Evolutionary conservation across 1,140 invertebrate genomes (phyloP), one percentile per base, ranked within the genome.

Genomic region (Adelges cooleyi): DNA sequence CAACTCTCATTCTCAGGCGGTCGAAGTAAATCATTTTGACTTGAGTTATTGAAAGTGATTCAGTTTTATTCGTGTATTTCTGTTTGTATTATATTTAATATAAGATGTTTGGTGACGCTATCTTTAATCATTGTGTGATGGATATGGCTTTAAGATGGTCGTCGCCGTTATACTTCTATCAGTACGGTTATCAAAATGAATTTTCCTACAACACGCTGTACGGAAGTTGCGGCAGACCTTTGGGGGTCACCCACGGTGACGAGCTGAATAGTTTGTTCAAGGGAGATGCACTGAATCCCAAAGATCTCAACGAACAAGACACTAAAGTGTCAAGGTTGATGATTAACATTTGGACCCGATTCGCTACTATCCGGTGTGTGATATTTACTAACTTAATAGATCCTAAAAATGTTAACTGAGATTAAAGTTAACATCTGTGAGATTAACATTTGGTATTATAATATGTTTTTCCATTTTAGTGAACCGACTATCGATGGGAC

Each of bases 191-290:
- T 8, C 42, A 49, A 48, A 65, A 48, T 9, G 42, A 48, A 65
- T 65, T 46, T 46, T 65, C 40, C 15, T 65, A 22, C 9, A 53
- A 65, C 17, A 25, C 25, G 13, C 33, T 65, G 25, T 29, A 46
- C 9, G 56, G 40, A 2, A 22, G 33, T 8, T 29, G 17, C 3
- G 20, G 20, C 13, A 46, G 20, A 49, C 18, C 27, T 9, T 51
- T 52, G 68, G 69, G 66, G 17, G 46, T 59, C 15, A 51, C 49
- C 5, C 69, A 69, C 65, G 66, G 38, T 6, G 68, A 69, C 50
- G 68, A 69, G 25, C 17, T 69, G 6, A 65, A 27, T 11, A 69
- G 68, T 53, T 18, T 69, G 11, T 69, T 69, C 36, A 53, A 53
- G 23, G 20, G 18, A 1, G 18, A 38, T 3, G n/a, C 0, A 1